phyloP scores from a whole-genome alignment of 2,113 vertebrate species.

The Paraplagusia blochii region DNA sequence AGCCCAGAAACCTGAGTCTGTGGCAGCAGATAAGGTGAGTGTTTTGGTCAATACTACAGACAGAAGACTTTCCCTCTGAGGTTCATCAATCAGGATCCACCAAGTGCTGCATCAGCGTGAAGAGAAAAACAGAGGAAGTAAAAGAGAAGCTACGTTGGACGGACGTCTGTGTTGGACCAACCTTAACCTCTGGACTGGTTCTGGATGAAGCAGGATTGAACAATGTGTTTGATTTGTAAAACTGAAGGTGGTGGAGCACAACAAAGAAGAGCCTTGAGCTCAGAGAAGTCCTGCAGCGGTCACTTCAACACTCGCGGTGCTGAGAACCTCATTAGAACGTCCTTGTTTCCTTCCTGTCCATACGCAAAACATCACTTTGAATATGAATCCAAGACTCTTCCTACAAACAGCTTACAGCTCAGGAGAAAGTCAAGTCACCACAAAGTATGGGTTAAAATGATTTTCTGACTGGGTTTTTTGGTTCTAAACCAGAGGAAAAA shows the following conservation, averaged over 20 bases:
- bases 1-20: too few relatives aligned
- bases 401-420: slow-evolving; percentile 3
- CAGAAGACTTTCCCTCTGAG: slow-evolving; percentile 39
- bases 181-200: slow-evolving; percentile 52
- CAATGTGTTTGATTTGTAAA: slow-evolving; percentile 53
- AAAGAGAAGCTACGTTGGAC: slow-evolving; percentile 39
- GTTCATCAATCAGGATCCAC: slow-evolving; percentile 43
- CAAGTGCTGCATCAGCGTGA: slow-evolving; percentile 29
- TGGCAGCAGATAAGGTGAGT: slow-evolving; percentile 8
- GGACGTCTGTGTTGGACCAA: slow-evolving; percentile 26
- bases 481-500: too few relatives aligned
- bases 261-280: background rate
- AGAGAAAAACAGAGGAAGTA: slow-evolving; percentile 5
- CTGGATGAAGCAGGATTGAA: slow-evolving; percentile 53
- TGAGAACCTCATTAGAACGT: too few relatives aligned
- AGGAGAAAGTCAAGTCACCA: background rate
- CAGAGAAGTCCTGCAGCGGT: too few relatives aligned
- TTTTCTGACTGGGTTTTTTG: background rate
- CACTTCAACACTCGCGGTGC: too few relatives aligned
- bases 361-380: too few relatives aligned
- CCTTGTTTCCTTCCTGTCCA: too few relatives aligned
- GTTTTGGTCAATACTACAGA: slow-evolving; percentile 46
- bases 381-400: background rate
- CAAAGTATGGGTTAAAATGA: too few relatives aligned
- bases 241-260: slow-evolving; percentile 30